phyloP scores from a whole-genome alignment of 2,888 invertebrate genomes.

The Leucophenga maculata region DNA sequence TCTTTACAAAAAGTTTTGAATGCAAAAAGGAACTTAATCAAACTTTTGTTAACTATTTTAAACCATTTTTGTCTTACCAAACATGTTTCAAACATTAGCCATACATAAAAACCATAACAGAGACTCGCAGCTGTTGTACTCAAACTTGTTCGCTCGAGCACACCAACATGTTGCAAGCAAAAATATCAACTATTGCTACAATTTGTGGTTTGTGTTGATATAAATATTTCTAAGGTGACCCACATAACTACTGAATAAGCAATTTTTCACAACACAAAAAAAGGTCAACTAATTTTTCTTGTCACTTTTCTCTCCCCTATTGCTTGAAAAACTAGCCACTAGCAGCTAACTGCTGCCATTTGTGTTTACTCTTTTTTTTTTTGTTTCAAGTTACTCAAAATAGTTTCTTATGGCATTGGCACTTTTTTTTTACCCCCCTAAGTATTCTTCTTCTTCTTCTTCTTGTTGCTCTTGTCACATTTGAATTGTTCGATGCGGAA shows the following conservation, averaged over 20 bases:
- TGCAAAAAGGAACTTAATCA: too few relatives aligned
- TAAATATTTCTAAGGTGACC: neutral
- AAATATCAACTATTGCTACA: too few relatives aligned
- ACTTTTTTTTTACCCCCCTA: neutral
- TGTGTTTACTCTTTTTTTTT: neutral
- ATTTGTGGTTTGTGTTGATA: too few relatives aligned
- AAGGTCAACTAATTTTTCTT: neutral
- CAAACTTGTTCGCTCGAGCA: too few relatives aligned
- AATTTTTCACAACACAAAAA: too few relatives aligned
- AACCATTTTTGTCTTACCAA: too few relatives aligned
- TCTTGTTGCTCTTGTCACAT: neutral
- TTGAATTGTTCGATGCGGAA: slow-evolving; percentile 14
- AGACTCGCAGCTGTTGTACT: too few relatives aligned
- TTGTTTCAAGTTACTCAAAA: neutral
- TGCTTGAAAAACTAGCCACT: neutral
- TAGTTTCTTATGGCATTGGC: neutral
- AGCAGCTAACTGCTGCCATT: neutral
- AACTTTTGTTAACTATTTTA: too few relatives aligned
- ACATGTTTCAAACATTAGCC: too few relatives aligned
- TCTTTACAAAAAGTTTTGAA: too few relatives aligned
- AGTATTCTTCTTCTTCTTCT: neutral
- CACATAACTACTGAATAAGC: neutral
- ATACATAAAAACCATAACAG: too few relatives aligned
- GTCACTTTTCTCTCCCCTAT: neutral
- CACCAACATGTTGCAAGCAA: too few relatives aligned